Evolutionary conservation across 2,797 vertebrate genomes (phyloP).

Genomic region (Sebastiscus albofasciatus): DNA sequence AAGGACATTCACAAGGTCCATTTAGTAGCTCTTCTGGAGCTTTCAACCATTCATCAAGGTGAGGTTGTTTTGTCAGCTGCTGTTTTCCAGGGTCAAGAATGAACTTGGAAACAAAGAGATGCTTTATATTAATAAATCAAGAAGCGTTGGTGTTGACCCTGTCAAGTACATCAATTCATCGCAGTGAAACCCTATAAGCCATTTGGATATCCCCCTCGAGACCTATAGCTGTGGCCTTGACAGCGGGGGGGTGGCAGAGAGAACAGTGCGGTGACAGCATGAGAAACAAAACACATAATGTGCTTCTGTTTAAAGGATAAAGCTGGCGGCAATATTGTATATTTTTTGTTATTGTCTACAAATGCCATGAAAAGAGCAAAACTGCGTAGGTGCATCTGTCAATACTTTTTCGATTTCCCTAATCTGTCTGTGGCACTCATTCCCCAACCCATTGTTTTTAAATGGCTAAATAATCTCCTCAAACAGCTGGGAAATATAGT

Average conservation of each 20-base stretch:
- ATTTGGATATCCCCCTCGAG: not conserved
- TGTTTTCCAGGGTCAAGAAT: not conserved
- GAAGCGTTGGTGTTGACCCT: not conserved
- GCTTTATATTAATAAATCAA: not conserved
- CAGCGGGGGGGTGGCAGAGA: not conserved
- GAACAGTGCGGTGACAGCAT: not conserved
- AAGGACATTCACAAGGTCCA: not conserved
- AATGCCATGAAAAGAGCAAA: not conserved
- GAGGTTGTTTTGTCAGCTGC: slow-evolving; percentile 2
- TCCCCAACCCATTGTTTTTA: not conserved
- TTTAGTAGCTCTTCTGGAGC: not conserved
- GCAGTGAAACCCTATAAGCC: not conserved
- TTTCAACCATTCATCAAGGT: not conserved
- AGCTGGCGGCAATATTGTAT: not conserved
- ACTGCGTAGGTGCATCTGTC: not conserved
- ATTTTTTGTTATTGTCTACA: not conserved
- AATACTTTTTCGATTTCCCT: not conserved
- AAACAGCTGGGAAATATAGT: not conserved
- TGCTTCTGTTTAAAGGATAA: not conserved
- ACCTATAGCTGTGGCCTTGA: not conserved
- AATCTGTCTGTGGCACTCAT: not conserved
- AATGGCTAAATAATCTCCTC: not conserved
- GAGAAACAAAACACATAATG: not conserved
- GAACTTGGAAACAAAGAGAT: not conserved
- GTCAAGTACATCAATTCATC: not conserved